A percentile compares a stretch with the other conserved stretches of the same genome.
Evolutionary conservation across 2,797 vertebrate genomes (phyloP).

Genomic region (Gadopsis bispinosus): DNA sequence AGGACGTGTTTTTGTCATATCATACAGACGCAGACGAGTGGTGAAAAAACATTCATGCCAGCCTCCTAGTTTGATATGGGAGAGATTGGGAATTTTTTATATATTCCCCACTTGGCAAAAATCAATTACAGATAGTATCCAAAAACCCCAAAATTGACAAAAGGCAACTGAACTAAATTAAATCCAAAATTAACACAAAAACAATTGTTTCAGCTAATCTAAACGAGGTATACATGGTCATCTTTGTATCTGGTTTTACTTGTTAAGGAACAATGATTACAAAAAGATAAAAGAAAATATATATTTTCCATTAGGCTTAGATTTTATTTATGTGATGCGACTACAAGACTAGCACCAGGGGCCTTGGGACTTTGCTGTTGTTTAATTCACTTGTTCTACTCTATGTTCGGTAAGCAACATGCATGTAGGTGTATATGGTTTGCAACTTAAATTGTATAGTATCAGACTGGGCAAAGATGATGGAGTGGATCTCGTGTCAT

Average conservation of each 20-base stretch:
- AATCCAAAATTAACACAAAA: not conserved
- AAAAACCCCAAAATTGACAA: not conserved
- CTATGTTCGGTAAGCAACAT: too few species aligned
- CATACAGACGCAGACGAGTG: not conserved
- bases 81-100: not conserved
- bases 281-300: not conserved
- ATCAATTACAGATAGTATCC: not conserved
- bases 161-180: not conserved
- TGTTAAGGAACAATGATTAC: too few species aligned
- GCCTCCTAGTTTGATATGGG: not conserved
- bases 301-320: not conserved
- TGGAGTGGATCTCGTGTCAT: too few species aligned
- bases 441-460: too few species aligned
- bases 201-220: not conserved
- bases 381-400: too few species aligned
- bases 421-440: too few species aligned
- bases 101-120: not conserved
- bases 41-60: not conserved
- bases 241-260: not conserved
- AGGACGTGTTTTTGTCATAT: slow-evolving; percentile 1
- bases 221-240: not conserved
- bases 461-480: too few species aligned
- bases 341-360: not conserved
- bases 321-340: not conserved
- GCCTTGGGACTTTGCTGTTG: too few species aligned